These are phyloP conservation scores for Sylvilagus floridanus DNA, from an alignment of 2,797 vertebrate genomes.

Conservation along the genomic window DNA sequence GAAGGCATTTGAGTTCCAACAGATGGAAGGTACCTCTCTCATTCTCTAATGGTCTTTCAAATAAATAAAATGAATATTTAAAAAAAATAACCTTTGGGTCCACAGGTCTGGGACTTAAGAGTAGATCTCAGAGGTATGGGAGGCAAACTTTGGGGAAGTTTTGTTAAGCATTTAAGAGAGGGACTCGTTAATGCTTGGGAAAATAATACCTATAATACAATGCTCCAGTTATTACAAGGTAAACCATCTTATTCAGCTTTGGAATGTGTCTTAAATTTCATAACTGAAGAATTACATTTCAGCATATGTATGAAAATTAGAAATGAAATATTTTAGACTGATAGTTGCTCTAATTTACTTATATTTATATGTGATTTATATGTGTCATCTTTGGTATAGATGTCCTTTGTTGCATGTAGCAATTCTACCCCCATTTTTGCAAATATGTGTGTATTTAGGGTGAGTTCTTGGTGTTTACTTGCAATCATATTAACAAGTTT, in stretches of 20 bases:
- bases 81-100: neutral
- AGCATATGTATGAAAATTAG: conserved; percentile 13
- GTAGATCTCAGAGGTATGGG: neutral
- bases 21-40: no score
- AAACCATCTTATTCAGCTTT: neutral
- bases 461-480: conserved; percentile 58
- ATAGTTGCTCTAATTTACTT: conserved; percentile 55
- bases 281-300: neutral
- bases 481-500: conserved; percentile 36
- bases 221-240: neutral
- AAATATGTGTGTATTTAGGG: neutral
- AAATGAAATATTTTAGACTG: conserved; percentile 30
- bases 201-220: neutral
- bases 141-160: neutral
- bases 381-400: conserved; percentile 1
- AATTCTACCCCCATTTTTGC: neutral
- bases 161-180: conserved; percentile 41
- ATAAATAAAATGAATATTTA: no score
- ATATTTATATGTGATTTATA: neutral
- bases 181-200: neutral
- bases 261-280: conserved; percentile 35
- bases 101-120: neutral
- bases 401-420: neutral
- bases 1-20: no score
- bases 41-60: no score